Conservation (phyloP, 2,797 vertebrate genomes). For the Pteronotus mesoamericanus region DNA sequence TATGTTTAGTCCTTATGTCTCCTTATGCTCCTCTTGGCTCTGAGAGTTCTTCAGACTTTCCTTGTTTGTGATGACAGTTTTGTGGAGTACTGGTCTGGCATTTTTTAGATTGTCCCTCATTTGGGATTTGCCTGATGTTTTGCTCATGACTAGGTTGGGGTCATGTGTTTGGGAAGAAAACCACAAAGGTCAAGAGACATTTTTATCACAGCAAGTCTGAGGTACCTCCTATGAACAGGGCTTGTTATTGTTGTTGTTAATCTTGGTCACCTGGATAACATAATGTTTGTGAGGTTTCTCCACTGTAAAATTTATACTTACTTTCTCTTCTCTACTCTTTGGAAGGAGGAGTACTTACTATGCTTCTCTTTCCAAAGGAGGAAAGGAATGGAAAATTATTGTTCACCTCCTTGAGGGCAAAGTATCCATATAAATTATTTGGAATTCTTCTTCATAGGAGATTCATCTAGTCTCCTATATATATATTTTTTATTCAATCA, state of each 20-base stretch:
- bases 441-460: neutral
- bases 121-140: neutral
- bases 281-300: neutral
- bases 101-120: neutral
- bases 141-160: neutral
- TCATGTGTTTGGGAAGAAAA: neutral
- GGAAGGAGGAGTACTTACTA: no score
- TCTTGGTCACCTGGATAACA: neutral
- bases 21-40: neutral
- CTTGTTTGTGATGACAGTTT: neutral
- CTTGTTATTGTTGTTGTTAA: no score
- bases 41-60: neutral
- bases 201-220: no score
- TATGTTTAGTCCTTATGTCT: rapidly evolving
- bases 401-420: neutral
- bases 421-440: no score
- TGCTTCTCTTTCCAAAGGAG: no score
- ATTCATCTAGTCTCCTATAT: rapidly evolving
- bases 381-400: rapidly evolving
- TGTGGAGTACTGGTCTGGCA: neutral
- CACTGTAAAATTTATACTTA: neutral
- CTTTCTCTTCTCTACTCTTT: neutral
- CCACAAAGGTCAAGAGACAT: neutral
- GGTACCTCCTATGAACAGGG: rapidly evolving
- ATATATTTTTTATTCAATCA: neutral